phyloP scores from a whole-genome alignment of 2,888 invertebrate species.

The Tanytarsus gracilentus region DNA sequence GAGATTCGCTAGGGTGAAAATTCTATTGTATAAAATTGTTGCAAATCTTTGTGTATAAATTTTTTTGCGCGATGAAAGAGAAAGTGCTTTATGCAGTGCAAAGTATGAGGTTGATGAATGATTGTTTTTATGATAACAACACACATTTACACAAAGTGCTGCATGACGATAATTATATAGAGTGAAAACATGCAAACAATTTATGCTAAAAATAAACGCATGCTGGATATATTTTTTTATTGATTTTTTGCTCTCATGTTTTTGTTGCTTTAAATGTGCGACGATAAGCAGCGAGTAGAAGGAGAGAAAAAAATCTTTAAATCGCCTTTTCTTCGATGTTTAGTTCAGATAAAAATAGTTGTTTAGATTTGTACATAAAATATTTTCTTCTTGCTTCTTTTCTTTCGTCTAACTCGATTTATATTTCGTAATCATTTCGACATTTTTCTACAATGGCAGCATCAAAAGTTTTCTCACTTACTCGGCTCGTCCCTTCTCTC shows the following conservation, averaged over 20 bases:
- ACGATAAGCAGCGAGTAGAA: too few species aligned
- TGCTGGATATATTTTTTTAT: too few species aligned
- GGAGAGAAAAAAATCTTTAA: too few species aligned
- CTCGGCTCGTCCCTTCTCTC: not conserved
- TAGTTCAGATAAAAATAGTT: conserved; percentile 20
- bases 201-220: too few species aligned
- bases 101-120: not conserved
- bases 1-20: not conserved
- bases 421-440: conserved; percentile 26
- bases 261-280: too few species aligned
- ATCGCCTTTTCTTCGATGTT: conserved; percentile 7
- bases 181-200: too few species aligned
- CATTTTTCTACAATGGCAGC: conserved; percentile 10
- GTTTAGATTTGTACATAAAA: not conserved
- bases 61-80: not conserved
- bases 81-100: conserved; percentile 6
- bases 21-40: conserved; percentile 16
- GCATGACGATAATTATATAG: too few species aligned
- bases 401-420: not conserved
- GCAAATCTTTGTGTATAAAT: not conserved
- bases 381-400: conserved; percentile 3
- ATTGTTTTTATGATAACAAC: too few species aligned
- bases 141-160: too few species aligned
- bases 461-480: not conserved
- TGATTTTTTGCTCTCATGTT: too few species aligned